Conservation (phyloP, 2,113 vertebrate species). For the Macrotis lagotis region DNA sequence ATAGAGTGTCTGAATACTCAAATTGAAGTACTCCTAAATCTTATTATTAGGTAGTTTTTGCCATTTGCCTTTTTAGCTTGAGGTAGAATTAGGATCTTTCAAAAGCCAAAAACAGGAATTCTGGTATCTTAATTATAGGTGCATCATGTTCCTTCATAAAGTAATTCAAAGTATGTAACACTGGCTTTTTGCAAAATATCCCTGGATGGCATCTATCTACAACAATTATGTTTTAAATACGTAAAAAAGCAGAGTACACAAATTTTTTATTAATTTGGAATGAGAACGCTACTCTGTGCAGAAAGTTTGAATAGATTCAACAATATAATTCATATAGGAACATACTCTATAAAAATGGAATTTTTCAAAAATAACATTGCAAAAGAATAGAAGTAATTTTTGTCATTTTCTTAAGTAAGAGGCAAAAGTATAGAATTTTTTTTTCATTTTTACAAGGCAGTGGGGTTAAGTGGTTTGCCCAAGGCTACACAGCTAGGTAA, state of each 20-base stretch:
- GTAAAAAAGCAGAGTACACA: not conserved
- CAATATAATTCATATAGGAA: constrained; percentile 11
- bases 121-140: constrained; percentile 50
- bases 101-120: constrained; percentile 42
- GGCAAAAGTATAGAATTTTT: constrained; percentile 12
- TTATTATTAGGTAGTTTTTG: constrained; percentile 54
- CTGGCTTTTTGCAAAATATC: constrained; percentile 22
- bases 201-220: constrained; percentile 20
- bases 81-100: constrained; percentile 47
- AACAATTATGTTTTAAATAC: constrained; percentile 1
- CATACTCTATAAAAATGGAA: constrained; percentile 1
- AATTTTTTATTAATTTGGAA: not conserved
- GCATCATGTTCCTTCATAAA: constrained; percentile 61
- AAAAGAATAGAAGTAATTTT: constrained; percentile 24
- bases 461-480: no score
- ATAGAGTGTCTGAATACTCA: constrained; percentile 59
- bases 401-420: constrained; percentile 46
- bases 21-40: constrained; percentile 11
- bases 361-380: constrained; percentile 14
- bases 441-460: no score
- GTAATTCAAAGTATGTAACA: constrained; percentile 52
- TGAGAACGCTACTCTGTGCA: not conserved
- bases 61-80: constrained; percentile 63
- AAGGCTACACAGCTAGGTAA: no score
- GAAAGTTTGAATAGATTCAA: constrained; percentile 36